phyloP scores from a whole-genome alignment of 1,140 invertebrate genomes.

The Mizuhopecten yessoensis region DNA sequence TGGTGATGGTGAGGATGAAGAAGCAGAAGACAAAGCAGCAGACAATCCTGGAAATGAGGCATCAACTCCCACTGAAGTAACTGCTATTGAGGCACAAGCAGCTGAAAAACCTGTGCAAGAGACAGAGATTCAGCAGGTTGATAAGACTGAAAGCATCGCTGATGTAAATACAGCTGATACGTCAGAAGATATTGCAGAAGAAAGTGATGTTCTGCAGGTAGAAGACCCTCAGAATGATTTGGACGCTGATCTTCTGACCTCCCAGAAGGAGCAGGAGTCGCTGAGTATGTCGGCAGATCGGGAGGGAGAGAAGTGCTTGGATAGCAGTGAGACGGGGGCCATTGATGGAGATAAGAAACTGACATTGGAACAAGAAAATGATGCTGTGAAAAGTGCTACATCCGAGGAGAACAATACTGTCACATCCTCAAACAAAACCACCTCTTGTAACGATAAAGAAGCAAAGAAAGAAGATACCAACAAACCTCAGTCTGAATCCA shows the following conservation, averaged over 20 bases:
- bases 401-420: neutral
- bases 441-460: constrained; percentile 7
- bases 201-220: constrained; percentile 33
- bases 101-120: neutral
- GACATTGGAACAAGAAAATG: neutral
- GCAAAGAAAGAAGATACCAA: constrained; percentile 6
- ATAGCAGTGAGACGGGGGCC: neutral
- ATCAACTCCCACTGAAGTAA: neutral
- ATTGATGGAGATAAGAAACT: neutral
- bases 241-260: neutral
- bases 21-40: neutral
- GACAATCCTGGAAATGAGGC: neutral
- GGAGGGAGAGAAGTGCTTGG: neutral
- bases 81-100: neutral
- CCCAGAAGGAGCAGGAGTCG: constrained; percentile 21
- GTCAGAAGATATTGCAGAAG: constrained; percentile 18
- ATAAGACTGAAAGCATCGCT: constrained; percentile 21
- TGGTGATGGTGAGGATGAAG: neutral
- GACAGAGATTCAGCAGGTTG: neutral
- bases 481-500: constrained; percentile 5
- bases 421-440: neutral
- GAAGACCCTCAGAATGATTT: constrained; percentile 25
- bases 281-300: neutral
- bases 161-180: constrained; percentile 2
- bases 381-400: neutral